These are phyloP conservation scores for Brenthis daphne DNA, from an alignment of 2,888 invertebrate species.

Conservation along the genomic window DNA sequence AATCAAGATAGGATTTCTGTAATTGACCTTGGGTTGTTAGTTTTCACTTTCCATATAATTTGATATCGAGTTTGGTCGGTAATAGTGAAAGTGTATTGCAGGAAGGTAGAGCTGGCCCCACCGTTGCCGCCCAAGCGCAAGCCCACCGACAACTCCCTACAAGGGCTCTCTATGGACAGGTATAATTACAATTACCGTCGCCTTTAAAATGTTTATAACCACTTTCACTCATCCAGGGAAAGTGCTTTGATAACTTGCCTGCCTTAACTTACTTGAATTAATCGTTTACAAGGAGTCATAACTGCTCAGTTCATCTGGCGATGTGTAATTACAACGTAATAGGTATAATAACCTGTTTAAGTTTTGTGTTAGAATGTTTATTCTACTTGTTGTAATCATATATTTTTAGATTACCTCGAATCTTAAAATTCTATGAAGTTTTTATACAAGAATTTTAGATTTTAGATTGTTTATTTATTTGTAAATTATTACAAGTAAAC, in stretches of 20 bases:
- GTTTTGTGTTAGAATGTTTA: too few species aligned
- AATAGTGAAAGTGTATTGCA: slow-evolving; percentile 64
- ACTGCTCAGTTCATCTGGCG: too few species aligned
- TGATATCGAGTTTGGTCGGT: slow-evolving; percentile 40
- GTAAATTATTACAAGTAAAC: too few species aligned
- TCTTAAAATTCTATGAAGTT: too few species aligned
- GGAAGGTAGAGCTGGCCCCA: slow-evolving; percentile 87
- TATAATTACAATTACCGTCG: slow-evolving; percentile 46
- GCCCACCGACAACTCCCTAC: slow-evolving; percentile 76
- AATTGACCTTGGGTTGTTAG: slow-evolving; percentile 33
- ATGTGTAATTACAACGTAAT: too few species aligned
- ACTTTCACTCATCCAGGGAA: slow-evolving; percentile 17
- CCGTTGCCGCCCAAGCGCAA: slow-evolving; percentile 90
- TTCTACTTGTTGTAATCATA: too few species aligned
- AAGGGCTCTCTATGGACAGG: slow-evolving; percentile 84
- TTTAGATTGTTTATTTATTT: too few species aligned
- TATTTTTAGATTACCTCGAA: too few species aligned
- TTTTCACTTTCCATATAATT: slow-evolving; percentile 41
- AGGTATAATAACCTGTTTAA: too few species aligned
- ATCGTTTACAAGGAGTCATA: too few species aligned
- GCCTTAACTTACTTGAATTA: neutral
- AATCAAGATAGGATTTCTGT: slow-evolving; percentile 20
- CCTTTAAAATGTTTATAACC: slow-evolving; percentile 15
- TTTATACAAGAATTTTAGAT: too few species aligned
- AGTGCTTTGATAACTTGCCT: neutral